Percentiles rank a stretch among this genome's conserved stretches.
Conservation (phyloP, 2,888 invertebrate genomes). For the Cacoxenus indagator region DNA sequence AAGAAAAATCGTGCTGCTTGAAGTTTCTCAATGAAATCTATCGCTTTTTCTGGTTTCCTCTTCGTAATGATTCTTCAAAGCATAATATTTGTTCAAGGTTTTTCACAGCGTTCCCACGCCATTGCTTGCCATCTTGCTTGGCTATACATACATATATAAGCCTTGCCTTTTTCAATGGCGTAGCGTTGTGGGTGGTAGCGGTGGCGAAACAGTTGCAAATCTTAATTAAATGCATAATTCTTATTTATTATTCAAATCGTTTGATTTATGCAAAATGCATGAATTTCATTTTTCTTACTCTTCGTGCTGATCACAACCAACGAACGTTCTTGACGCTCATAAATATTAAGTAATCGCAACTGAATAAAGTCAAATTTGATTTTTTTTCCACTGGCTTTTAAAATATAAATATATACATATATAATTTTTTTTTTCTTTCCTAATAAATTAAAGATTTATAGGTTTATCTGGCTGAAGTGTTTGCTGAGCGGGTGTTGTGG, state of each 20-base stretch:
- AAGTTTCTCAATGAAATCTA: not conserved
- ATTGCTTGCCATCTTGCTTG: not conserved
- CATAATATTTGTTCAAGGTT: not conserved
- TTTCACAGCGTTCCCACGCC: not conserved
- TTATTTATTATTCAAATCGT: conserved; percentile 61
- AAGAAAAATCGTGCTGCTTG: not conserved
- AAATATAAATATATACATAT: too few relatives aligned
- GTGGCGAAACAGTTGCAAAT: conserved; percentile 44
- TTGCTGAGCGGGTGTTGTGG: too few relatives aligned
- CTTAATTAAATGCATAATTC: conserved; percentile 64
- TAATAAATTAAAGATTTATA: conserved; percentile 1
- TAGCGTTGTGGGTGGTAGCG: too few relatives aligned
- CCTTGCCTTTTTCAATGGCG: not conserved
- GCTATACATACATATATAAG: not conserved
- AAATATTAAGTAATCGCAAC: conserved; percentile 53
- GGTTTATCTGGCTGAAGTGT: too few relatives aligned
- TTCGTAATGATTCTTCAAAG: not conserved
- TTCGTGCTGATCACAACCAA: not conserved
- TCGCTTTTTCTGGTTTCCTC: not conserved
- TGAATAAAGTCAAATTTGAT: not conserved
- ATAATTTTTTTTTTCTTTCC: not conserved
- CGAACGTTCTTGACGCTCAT: conserved; percentile 37
- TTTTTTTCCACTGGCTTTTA: not conserved
- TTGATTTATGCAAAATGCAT: conserved; percentile 57
- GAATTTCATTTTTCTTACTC: not conserved